phyloP scores from a whole-genome alignment of 1,140 invertebrate genomes.

The Zaprionus taronus region DNA sequence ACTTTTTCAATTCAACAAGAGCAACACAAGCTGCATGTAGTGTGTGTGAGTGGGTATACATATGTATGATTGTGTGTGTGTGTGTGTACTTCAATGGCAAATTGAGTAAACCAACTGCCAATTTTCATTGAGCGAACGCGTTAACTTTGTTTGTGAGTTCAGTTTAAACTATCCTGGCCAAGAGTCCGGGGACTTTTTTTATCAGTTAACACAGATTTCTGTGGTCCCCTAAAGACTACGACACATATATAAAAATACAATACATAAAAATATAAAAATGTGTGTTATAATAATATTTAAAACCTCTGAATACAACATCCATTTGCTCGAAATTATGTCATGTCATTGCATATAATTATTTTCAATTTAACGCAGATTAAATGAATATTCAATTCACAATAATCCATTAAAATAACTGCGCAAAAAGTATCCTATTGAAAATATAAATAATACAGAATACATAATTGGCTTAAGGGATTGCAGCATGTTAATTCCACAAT shows the following conservation, averaged over 20 bases:
- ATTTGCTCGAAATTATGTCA: background rate
- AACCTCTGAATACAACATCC: background rate
- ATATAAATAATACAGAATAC: background rate
- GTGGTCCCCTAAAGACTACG: background rate
- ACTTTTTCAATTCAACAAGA: constrained; percentile 28
- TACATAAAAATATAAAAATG: background rate
- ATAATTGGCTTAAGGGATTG: constrained; percentile 12
- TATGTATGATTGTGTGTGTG: no score
- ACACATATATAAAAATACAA: no score
- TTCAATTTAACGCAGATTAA: constrained; percentile 15
- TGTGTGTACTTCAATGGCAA: constrained; percentile 38
- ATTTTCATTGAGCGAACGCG: constrained; percentile 37
- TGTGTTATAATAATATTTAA: background rate
- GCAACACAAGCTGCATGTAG: constrained; percentile 25
- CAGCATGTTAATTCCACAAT: background rate
- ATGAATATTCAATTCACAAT: constrained; percentile 28
- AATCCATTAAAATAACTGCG: background rate
- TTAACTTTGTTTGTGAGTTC: constrained; percentile 38
- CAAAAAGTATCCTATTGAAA: background rate
- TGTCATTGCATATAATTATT: background rate
- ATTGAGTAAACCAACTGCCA: constrained; percentile 42
- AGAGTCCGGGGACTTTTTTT: background rate
- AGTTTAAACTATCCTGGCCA: background rate
- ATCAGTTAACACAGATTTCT: background rate
- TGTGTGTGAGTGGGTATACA: background rate